These are phyloP conservation scores for Malacoctenus gilli DNA, from an alignment of 2,797 vertebrate genomes.

Conservation along the genomic window DNA sequence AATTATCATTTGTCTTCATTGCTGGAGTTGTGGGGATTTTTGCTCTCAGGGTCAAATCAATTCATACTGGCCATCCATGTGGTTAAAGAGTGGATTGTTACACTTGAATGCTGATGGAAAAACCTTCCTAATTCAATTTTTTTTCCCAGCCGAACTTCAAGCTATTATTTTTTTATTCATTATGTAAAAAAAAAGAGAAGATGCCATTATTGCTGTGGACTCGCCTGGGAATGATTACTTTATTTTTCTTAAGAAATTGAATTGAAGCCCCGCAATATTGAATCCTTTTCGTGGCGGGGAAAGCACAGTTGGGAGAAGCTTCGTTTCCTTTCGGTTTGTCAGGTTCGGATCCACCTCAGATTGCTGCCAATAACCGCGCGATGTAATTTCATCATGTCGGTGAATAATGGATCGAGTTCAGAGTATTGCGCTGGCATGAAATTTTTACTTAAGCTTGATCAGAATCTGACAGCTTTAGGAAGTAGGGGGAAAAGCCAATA, in stretches of 20 bases:
- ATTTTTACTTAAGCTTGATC: neutral
- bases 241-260: neutral
- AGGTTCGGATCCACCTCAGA: conserved; percentile 10
- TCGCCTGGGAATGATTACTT: neutral
- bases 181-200: neutral
- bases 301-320: neutral
- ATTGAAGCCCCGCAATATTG: neutral
- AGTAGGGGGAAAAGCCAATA: neutral
- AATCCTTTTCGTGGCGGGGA: neutral
- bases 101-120: conserved; percentile 36
- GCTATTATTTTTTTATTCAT: conserved; percentile 10
- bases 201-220: neutral
- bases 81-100: conserved; percentile 30
- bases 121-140: neutral
- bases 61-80: conserved; percentile 49
- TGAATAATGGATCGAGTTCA: conserved; percentile 33
- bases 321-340: neutral
- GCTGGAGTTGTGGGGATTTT: conserved; percentile 48
- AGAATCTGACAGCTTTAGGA: conserved; percentile 12
- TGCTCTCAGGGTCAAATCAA: conserved; percentile 59
- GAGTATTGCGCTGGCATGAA: conserved; percentile 3
- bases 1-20: conserved; percentile 73
- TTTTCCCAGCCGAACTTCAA: neutral
- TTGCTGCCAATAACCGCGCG: conserved; percentile 8
- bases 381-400: conserved; percentile 37